Base-by-base conservation (phyloP, 2,797 vertebrate species). In the Gadopsis marmoratus region DNA sequence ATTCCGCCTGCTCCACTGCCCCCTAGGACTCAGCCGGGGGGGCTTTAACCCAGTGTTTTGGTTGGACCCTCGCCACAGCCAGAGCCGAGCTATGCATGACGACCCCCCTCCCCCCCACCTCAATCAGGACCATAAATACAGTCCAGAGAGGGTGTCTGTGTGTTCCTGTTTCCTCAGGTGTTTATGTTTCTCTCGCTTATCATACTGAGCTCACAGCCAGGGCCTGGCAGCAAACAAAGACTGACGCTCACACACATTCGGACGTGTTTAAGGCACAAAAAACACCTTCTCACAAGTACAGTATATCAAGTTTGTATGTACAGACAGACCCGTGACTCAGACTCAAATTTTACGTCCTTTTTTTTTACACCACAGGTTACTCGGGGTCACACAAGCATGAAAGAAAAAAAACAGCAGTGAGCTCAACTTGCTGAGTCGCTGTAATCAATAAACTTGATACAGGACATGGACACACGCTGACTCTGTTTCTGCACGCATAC, bases 111-210 rank as follows among this genome's bases (percentile, higher is more conserved):
- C 0, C 51, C 17, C 74, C 69, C 8, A 2, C 71, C 81, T 82
- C 74, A 56, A 65, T 78, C 73, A 66, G 68, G 51, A 79, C 84
- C 71, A 37, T 91, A 88, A 90, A 88, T 90, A 84, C 77, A 88
- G 83, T 76, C 69, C 60, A 63, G 56, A 68, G 81, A 83, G 77
- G 78, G 83, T 50, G 86, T 81, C 74, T 85, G 87, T 88, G 87
- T 85, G 86, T 88, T 89, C 85, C 83, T 88, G 81, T 80, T 73
- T 88, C 82, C 82, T 88, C 87, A 88, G 86, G 92, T 94, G 93
- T 92, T 94, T 89, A 92, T 82, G 71, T 61, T 79, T 73, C 82
- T 82, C 82, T 78, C 74, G 82, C 82, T 87, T 76, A 33, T 78
- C 88, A 82, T 47, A 59, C 86, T 86, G 84, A 80, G 78, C 81